These are phyloP conservation scores for Iphiclides podalirius DNA, from an alignment of 2,888 invertebrate species.

Conservation along the genomic window DNA sequence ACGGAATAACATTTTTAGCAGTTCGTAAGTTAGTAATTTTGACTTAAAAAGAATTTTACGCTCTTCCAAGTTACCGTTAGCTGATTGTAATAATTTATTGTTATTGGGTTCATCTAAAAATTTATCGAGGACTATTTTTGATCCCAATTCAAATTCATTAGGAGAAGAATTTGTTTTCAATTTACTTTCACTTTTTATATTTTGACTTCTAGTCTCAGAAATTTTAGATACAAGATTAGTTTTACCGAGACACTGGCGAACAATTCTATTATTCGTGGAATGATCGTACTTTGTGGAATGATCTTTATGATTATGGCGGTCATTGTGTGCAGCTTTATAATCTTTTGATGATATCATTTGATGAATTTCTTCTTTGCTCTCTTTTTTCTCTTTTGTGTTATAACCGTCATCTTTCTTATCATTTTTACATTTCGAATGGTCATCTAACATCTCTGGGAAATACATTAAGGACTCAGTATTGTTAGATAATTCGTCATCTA, in stretches of 20 bases:
- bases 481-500: background rate
- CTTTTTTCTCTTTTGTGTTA: no score
- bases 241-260: constrained; percentile 14
- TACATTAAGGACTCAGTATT: background rate
- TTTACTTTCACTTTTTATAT: background rate
- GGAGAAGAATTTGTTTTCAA: background rate
- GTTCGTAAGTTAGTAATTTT: constrained; percentile 39
- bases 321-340: no score
- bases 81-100: constrained; percentile 21
- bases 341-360: no score
- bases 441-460: constrained; percentile 4
- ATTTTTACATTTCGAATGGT: background rate
- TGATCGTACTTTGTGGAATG: no score
- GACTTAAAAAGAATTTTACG: constrained; percentile 38
- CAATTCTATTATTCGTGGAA: background rate
- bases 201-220: background rate
- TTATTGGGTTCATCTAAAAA: constrained; percentile 32
- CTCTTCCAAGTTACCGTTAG: constrained; percentile 9
- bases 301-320: no score
- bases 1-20: constrained; percentile 41
- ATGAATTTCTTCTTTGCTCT: no score
- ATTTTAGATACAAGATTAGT: constrained; percentile 10
- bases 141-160: no score
- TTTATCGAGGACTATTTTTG: no score
- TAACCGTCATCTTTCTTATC: background rate